These are phyloP conservation scores for Sus cebifrons DNA, from an alignment of 2,797 vertebrate genomes.

Conservation along the genomic window DNA sequence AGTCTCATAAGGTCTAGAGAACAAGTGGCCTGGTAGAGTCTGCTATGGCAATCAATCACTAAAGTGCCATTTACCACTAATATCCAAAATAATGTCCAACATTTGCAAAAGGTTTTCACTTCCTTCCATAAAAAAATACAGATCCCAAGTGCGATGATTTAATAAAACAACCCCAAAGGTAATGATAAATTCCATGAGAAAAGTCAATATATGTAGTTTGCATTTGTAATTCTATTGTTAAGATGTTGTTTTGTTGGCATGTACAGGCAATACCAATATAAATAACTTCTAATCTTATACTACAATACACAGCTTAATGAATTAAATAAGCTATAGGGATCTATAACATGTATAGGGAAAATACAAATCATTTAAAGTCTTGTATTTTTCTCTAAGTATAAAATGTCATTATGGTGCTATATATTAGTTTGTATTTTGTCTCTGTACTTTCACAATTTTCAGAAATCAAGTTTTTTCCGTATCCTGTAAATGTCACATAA, in stretches of 20 bases:
- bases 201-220: conserved; percentile 51
- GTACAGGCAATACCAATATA: neutral
- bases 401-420: conserved; percentile 48
- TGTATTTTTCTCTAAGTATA: neutral
- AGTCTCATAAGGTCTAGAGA: neutral
- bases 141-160: conserved; percentile 34
- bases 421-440: conserved; percentile 22
- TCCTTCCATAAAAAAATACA: conserved; percentile 10
- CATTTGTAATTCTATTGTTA: conserved; percentile 67
- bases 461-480: conserved; percentile 44
- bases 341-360: conserved; percentile 1
- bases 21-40: neutral
- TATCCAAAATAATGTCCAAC: neutral
- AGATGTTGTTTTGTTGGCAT: conserved; percentile 20
- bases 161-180: conserved; percentile 61
- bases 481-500: neutral
- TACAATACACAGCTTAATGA: neutral
- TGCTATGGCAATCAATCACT: neutral
- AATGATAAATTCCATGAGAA: conserved; percentile 68
- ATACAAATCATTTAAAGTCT: conserved; percentile 45
- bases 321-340: conserved; percentile 33
- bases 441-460: conserved; percentile 27
- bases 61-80: neutral
- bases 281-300: conserved; percentile 51
- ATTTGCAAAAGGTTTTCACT: conserved; percentile 41